These are phyloP conservation scores for Adrianichthys oophorus DNA, from an alignment of 2,797 vertebrate species.

Conservation along the genomic window DNA sequence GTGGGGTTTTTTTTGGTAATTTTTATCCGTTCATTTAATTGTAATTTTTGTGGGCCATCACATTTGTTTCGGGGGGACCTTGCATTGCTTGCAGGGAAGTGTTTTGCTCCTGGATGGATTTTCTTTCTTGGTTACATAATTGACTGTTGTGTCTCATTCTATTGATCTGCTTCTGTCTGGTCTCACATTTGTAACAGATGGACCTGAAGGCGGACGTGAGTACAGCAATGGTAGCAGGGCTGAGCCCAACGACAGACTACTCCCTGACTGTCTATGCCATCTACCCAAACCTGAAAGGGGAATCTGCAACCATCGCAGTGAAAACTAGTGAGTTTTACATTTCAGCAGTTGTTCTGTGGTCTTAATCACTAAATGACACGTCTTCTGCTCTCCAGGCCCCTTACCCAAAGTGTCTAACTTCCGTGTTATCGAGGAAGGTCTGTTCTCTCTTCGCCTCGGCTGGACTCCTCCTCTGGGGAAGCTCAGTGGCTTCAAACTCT, in stretches of 20 bases:
- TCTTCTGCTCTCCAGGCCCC: constrained; percentile 65
- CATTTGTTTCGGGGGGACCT: no score
- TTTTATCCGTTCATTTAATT: no score
- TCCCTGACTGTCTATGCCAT: constrained; percentile 79
- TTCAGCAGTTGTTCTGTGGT: background rate
- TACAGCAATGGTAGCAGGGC: constrained; percentile 71
- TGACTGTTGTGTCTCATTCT: no score
- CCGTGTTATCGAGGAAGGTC: constrained; percentile 85
- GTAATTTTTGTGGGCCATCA: no score
- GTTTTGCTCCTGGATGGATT: no score
- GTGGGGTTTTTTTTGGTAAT: no score
- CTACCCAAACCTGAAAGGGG: constrained; percentile 77
- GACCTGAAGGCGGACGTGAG: constrained; percentile 79
- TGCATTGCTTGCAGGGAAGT: no score
- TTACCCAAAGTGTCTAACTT: constrained; percentile 86
- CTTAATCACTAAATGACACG: background rate
- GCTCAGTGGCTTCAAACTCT: constrained; percentile 84
- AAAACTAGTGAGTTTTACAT: constrained; percentile 80
- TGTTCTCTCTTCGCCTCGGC: constrained; percentile 82
- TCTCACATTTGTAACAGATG: constrained; percentile 65
- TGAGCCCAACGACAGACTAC: constrained; percentile 82
- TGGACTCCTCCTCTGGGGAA: constrained; percentile 83
- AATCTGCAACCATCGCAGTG: constrained; percentile 63
- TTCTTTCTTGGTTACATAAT: no score
- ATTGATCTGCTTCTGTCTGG: background rate